These are phyloP conservation scores for Mamestra configurata DNA, from an alignment of 1,140 invertebrate genomes.

Conservation along the genomic window DNA sequence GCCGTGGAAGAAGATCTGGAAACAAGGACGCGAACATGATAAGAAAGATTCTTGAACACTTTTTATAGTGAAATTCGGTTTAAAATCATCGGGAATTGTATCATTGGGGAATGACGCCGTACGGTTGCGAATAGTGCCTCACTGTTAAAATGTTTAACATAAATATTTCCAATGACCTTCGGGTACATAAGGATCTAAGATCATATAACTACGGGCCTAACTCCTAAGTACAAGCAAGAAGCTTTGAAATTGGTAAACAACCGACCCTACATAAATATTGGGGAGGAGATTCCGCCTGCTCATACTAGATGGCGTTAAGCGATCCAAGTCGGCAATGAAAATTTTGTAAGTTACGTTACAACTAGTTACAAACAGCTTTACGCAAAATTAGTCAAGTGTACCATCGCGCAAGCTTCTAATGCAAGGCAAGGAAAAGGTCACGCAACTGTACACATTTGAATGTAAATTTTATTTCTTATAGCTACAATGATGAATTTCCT, in stretches of 20 bases:
- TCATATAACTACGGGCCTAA: too few relatives aligned
- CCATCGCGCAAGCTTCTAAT: not conserved
- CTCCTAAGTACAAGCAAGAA: too few relatives aligned
- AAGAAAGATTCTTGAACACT: not conserved
- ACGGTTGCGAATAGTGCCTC: too few relatives aligned
- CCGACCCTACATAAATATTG: not conserved
- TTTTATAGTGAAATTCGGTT: too few relatives aligned
- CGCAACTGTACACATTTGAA: not conserved
- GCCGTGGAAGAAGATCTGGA: conserved; percentile 93
- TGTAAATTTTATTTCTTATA: not conserved
- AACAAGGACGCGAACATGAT: conserved; percentile 47
- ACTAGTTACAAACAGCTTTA: not conserved
- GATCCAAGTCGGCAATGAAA: not conserved
- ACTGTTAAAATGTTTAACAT: too few relatives aligned
- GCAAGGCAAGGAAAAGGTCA: not conserved
- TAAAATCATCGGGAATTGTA: too few relatives aligned
- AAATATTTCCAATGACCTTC: too few relatives aligned
- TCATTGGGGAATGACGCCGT: too few relatives aligned
- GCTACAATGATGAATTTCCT: not conserved
- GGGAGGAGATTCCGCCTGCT: not conserved
- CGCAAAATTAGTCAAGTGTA: not conserved
- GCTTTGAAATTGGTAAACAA: too few relatives aligned
- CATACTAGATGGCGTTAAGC: not conserved
- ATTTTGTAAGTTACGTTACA: not conserved
- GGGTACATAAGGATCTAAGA: too few relatives aligned